Percentiles rank a stretch among this genome's conserved stretches.
Conservation (phyloP, 2,113 vertebrate species). For the Thomomys bottae region DNA sequence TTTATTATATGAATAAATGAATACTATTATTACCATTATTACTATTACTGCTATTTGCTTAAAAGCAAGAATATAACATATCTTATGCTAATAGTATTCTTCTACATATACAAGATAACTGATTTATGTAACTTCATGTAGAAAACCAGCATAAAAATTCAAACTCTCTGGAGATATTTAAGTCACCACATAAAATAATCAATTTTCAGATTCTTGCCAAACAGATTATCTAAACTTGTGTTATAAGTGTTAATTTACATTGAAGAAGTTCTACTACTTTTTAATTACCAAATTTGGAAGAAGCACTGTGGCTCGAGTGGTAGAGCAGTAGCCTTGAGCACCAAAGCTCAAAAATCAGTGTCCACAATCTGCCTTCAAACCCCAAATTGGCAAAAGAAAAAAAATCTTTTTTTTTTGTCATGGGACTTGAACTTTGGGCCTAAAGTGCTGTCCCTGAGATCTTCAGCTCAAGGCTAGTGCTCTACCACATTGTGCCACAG, state of each 20-base stretch:
- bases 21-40: neutral
- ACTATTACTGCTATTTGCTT: neutral
- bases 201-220: neutral
- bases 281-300: conserved; percentile 25
- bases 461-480: too few species aligned
- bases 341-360: too few species aligned
- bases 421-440: too few species aligned
- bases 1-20: too few species aligned
- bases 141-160: neutral
- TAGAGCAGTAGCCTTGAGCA: too few species aligned
- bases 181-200: neutral
- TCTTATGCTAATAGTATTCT: neutral
- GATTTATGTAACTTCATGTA: neutral
- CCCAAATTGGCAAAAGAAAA: too few species aligned
- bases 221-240: neutral
- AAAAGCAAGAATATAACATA: neutral
- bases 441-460: too few species aligned
- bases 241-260: neutral
- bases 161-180: neutral
- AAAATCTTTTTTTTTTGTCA: too few species aligned
- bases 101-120: neutral
- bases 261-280: neutral
- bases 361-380: too few species aligned
- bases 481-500: too few species aligned
- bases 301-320: too few species aligned